Evolutionary conservation across 2,797 vertebrate genomes (phyloP).

Genomic region (Spondyliosoma cantharus): DNA sequence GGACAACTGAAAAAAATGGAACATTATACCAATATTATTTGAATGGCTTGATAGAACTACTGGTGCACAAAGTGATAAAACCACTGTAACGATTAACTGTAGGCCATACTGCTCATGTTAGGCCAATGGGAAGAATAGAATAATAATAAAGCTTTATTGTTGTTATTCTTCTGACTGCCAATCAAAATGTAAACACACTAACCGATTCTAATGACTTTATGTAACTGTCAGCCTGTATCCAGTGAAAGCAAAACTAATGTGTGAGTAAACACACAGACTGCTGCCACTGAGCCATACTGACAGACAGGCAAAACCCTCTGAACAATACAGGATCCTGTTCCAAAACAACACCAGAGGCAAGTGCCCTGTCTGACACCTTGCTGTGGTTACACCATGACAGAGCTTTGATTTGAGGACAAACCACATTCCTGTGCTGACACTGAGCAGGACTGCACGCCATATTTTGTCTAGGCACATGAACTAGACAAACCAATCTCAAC

Average conservation of each 20-base stretch:
- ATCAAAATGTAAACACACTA: not conserved
- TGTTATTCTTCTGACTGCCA: not conserved
- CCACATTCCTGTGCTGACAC: slow-evolving; percentile 52
- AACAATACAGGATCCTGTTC: slow-evolving; percentile 36
- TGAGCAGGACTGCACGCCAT: slow-evolving; percentile 10
- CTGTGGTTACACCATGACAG: slow-evolving; percentile 11
- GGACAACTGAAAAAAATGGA: not conserved
- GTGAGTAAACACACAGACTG: slow-evolving; percentile 19
- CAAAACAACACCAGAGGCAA: slow-evolving; percentile 25
- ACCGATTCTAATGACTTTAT: not conserved
- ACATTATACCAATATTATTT: not conserved
- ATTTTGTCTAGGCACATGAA: slow-evolving; percentile 15
- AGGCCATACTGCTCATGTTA: not conserved
- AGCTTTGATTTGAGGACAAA: slow-evolving; percentile 38
- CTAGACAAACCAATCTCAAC: slow-evolving; percentile 11
- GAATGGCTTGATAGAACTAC: not conserved
- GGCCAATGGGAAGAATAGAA: not conserved
- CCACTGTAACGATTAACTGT: not conserved
- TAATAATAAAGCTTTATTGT: not conserved
- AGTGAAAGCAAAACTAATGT: slow-evolving; percentile 11
- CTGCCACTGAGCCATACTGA: slow-evolving; percentile 13
- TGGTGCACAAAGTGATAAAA: not conserved
- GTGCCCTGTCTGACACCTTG: not conserved
- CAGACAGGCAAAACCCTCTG: not conserved
- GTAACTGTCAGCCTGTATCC: slow-evolving; percentile 8